phyloP scores from a whole-genome alignment of 1,140 invertebrate species.

The Heterodera carotae region DNA sequence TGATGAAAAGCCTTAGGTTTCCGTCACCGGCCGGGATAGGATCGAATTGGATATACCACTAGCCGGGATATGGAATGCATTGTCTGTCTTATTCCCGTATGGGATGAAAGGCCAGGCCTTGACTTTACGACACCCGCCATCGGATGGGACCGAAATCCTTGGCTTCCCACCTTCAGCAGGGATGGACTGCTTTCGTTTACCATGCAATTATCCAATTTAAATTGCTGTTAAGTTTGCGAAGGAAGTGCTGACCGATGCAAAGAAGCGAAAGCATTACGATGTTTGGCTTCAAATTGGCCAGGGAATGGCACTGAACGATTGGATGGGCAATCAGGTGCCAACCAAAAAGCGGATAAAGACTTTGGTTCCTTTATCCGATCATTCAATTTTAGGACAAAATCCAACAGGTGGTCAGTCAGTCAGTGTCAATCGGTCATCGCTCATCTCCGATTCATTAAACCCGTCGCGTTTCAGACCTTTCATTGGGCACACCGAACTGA shows the following conservation, averaged over 20 bases:
- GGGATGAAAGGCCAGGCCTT: too few species aligned
- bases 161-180: too few species aligned
- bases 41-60: too few species aligned
- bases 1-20: too few species aligned
- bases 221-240: constrained; percentile 20
- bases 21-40: too few species aligned
- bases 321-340: constrained; percentile 25
- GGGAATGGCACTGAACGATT: constrained; percentile 15
- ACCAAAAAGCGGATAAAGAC: background rate
- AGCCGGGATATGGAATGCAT: too few species aligned
- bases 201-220: background rate
- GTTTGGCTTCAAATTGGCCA: background rate
- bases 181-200: too few species aligned
- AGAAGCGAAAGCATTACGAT: constrained; percentile 26
- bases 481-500: constrained; percentile 23
- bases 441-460: background rate
- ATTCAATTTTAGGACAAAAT: constrained; percentile 12
- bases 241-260: constrained; percentile 6
- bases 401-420: constrained; percentile 1
- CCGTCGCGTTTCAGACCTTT: background rate
- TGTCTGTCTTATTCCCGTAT: too few species aligned
- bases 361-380: too few species aligned
- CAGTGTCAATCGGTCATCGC: background rate
- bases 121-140: too few species aligned
- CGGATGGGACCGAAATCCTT: too few species aligned